Percentiles rank a stretch among this genome's conserved stretches.
These are phyloP conservation scores for Brachionichthys hirsutus DNA, from an alignment of 2,113 vertebrate species.

Conservation along the genomic window DNA sequence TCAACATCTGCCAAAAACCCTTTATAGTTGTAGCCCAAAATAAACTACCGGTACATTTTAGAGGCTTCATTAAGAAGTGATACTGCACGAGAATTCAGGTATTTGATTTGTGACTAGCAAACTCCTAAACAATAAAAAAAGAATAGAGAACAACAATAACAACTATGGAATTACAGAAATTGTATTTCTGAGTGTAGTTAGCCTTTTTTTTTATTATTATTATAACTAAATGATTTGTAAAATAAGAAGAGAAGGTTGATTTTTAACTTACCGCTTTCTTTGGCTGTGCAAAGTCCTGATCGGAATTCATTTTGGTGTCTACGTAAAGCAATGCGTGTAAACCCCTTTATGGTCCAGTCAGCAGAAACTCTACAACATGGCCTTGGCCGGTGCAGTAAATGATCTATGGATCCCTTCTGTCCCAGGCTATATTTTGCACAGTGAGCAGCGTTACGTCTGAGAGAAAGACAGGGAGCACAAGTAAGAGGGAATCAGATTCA, in stretches of 20 bases:
- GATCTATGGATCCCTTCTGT: slow-evolving; percentile 14
- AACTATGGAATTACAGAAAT: too few species aligned
- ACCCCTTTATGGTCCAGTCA: slow-evolving; percentile 11
- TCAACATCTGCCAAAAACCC: too few species aligned
- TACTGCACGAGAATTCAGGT: too few species aligned
- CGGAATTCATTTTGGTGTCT: slow-evolving; percentile 45
- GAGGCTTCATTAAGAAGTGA: too few species aligned
- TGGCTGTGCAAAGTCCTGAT: slow-evolving; percentile 16
- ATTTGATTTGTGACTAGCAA: too few species aligned
- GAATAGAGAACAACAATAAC: background rate
- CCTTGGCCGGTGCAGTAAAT: slow-evolving; percentile 51
- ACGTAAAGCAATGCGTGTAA: background rate
- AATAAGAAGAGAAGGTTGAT: too few species aligned
- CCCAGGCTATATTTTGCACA: background rate
- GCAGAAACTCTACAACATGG: background rate
- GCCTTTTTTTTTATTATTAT: background rate
- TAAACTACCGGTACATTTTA: too few species aligned
- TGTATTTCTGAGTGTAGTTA: too few species aligned
- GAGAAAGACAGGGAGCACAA: too few species aligned
- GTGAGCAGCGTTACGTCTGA: too few species aligned
- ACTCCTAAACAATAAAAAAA: background rate
- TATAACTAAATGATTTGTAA: background rate
- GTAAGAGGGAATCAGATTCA: too few species aligned
- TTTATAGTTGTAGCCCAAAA: too few species aligned
- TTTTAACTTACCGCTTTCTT: slow-evolving; percentile 52